Base-by-base conservation (phyloP, 64 coral and sea anemone genomes). In the Pachyseris speciosa region DNA sequence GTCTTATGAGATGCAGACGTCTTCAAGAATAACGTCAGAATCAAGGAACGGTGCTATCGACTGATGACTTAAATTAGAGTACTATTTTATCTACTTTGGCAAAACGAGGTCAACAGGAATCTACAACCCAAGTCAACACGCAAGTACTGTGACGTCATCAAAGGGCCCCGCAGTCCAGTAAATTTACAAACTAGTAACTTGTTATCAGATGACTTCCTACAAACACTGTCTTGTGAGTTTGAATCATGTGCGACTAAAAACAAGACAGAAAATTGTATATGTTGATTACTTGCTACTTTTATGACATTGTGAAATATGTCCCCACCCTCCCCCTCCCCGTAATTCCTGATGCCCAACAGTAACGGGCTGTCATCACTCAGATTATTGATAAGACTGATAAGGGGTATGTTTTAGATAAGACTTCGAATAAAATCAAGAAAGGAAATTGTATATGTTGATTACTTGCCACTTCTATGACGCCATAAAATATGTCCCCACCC, bases 351-450 rank as follows among this genome's bases (percentile, higher is more conserved):
- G 52, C 52, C 6, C 6, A 57, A 57, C 17, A 57, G 52, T 57
- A 57, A 13, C 52, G 52, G 52, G 19, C 52, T 57, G 1, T 57
- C 52, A 57, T 57, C 52, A 57, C 52, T 57, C 52, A 57, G 52
- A 57, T 57, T 57, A 20, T 57, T 45, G 43, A 45, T 45, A 45
- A 45, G 4, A 45, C 43, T 57, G 52, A 13, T 57, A 20, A 57
- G 6, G 41, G 33, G 8, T 12, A 75, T 74, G 68, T 87, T 67
- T 83, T 93, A 61, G 37, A 51, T 80, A 87, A 87, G 83, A 93
- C 77, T 93, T 53, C 78, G 43, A 45, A 45, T 45, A 45, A 45
- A 57, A 17, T 0, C 52, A 57, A 57, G 25, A 76, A 39, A 45
- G 20, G 20, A 25, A 48, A 76, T 76, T 19, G 20, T 48, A 26